A percentile compares a stretch with the other conserved stretches of the same genome.
Conservation (phyloP, 2,797 vertebrate genomes). For the Salarias fasciatus region DNA sequence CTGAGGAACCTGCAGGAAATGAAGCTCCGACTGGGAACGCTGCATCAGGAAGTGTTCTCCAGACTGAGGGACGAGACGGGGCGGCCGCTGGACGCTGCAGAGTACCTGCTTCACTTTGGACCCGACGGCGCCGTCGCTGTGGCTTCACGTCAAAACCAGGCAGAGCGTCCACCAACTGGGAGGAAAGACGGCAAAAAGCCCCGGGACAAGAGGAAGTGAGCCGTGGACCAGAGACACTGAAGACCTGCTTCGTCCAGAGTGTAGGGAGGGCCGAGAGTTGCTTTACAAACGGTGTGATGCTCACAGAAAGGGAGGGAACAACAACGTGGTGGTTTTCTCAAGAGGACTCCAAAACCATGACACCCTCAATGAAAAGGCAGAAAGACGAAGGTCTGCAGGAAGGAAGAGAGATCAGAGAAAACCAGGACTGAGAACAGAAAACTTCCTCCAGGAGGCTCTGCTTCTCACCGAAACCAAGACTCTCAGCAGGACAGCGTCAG, state of each 20-base stretch:
- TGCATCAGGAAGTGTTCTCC: constrained; percentile 92
- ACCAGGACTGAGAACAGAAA: background rate
- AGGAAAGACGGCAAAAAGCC: constrained; percentile 85
- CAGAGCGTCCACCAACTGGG: constrained; percentile 59
- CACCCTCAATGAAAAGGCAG: constrained; percentile 2
- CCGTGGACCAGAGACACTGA: too few species aligned
- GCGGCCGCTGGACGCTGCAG: constrained; percentile 84
- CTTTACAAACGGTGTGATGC: background rate
- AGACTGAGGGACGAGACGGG: constrained; percentile 88
- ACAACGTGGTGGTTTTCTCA: background rate
- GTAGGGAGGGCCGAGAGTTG: background rate
- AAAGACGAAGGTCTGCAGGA: background rate
- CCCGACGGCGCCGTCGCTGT: constrained; percentile 82
- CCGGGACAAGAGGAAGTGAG: constrained; percentile 90
- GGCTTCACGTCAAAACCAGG: constrained; percentile 74
- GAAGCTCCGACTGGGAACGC: constrained; percentile 86
- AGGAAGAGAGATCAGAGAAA: background rate
- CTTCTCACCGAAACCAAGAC: background rate
- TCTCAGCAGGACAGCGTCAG: too few species aligned
- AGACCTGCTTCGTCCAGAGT: too few species aligned
- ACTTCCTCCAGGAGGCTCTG: too few species aligned
- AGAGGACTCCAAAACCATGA: constrained; percentile 1
- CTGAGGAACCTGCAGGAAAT: constrained; percentile 89
- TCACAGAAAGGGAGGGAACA: constrained; percentile 2
- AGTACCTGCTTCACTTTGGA: constrained; percentile 84